Evolutionary conservation across 1,140 invertebrate species (phyloP).

Genomic region (Hermetia illucens): DNA sequence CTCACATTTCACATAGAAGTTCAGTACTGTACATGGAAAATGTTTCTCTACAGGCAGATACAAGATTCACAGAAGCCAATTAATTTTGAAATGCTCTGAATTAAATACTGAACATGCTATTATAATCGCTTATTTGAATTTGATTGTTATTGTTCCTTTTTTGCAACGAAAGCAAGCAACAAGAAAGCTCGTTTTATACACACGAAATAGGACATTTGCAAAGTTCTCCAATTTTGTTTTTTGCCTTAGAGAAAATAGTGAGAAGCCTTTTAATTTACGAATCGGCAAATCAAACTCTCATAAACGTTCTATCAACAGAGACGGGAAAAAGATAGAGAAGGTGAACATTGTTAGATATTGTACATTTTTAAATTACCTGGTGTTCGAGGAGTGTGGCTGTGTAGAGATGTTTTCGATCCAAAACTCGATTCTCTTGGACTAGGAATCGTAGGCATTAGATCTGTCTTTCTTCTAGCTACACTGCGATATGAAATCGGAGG

Average conservation of each 20-base stretch:
- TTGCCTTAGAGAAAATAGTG: too few relatives aligned
- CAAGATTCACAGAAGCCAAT: neutral
- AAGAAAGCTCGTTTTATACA: too few relatives aligned
- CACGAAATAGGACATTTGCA: too few relatives aligned
- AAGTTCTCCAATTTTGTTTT: too few relatives aligned
- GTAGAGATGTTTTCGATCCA: constrained; percentile 34
- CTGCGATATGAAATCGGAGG: constrained; percentile 39
- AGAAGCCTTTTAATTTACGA: too few relatives aligned
- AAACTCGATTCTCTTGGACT: constrained; percentile 47
- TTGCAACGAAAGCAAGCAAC: too few relatives aligned
- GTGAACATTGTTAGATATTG: neutral
- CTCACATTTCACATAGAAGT: too few relatives aligned
- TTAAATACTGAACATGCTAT: too few relatives aligned
- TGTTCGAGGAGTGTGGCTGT: constrained; percentile 46
- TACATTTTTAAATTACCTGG: constrained; percentile 40
- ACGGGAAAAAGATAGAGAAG: neutral
- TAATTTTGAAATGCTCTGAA: neutral
- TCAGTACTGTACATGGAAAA: too few relatives aligned
- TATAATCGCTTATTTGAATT: too few relatives aligned
- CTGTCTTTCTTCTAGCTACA: constrained; percentile 70
- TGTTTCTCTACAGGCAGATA: too few relatives aligned
- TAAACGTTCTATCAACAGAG: neutral
- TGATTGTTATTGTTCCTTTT: too few relatives aligned
- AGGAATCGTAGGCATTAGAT: constrained; percentile 78
- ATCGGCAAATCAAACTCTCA: neutral